Base-by-base conservation (phyloP, 2,113 vertebrate species). In the Micromys minutus region DNA sequence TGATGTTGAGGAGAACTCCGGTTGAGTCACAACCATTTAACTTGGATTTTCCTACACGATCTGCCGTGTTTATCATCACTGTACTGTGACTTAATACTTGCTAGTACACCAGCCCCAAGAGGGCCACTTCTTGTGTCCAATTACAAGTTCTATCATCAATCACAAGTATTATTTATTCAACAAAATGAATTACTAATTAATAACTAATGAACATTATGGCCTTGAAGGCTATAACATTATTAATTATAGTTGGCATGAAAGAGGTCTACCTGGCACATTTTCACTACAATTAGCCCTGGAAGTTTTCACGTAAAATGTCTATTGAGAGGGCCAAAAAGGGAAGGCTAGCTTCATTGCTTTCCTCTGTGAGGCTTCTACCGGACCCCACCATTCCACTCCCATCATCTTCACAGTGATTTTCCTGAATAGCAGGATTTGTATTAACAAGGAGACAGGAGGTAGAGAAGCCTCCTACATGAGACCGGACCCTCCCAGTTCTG, bases 151-250 rank as follows among this genome's bases (percentile, higher is more conserved):
- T 98, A 99, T 99, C 99, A 99, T 99, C 99, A 99, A 99, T 99
- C 99, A 99, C 99, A 98, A 99, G 99, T 99, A 99, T 99, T 99
- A 99, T 99, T 99, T 99, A 99, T 99, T 99, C 99, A 99, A 99
- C 98, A 98, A 99, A 99, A 99, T 99, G 99, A 99, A 99, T 99
- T 99, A 99, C 99, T 99, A 99, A 99, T 99, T 99, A 99, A 99
- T 99, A 99, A 99, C 99, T 99, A 99, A 99, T 99, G 99, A 99
- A 99, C 99, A 99, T 99, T 99, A 99, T 99, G 99, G 99, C 99
- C 99, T 99, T 98, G 98, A 99, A 99, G 99, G 98, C 98, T 99
- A 98, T 98, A 99, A 99, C 98, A 98, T 99, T 99, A 99, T 99
- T 99, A 99, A 99, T 99, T 99, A 99, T 98, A 95, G 98, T 96